phyloP scores from a whole-genome alignment of 2,797 vertebrate genomes.

The Mus caroli region DNA sequence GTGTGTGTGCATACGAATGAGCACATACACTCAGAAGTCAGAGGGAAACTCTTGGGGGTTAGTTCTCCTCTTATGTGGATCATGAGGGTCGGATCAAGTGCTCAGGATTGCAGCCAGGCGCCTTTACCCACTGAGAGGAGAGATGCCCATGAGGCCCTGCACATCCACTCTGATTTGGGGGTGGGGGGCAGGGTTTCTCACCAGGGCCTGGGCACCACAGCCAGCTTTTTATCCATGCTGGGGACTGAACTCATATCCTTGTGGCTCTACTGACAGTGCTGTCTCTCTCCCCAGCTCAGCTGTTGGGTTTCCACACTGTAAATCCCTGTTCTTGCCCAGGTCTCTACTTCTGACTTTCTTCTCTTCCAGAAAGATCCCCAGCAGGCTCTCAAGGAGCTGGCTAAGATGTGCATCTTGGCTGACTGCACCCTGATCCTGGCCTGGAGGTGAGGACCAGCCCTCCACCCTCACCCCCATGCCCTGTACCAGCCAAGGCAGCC shows the following conservation, averaged over 20 bases:
- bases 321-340: neutral
- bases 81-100: neutral
- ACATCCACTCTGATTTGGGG: neutral
- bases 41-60: neutral
- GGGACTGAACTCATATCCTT: neutral
- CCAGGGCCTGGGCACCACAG: no score
- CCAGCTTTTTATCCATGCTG: neutral
- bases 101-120: neutral
- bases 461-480: neutral
- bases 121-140: neutral
- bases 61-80: neutral
- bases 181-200: neutral
- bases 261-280: neutral
- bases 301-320: neutral
- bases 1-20: neutral
- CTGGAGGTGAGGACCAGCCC: conserved; percentile 92
- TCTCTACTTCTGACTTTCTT: conserved; percentile 29
- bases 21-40: neutral
- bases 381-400: conserved; percentile 93
- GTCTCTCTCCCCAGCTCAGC: neutral
- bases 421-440: conserved; percentile 96
- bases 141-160: neutral
- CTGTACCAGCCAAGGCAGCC: neutral
- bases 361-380: conserved; percentile 94
- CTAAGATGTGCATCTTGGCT: conserved; percentile 94